Conservation (phyloP, 2,888 invertebrate species). For the Doris montereyensis region DNA sequence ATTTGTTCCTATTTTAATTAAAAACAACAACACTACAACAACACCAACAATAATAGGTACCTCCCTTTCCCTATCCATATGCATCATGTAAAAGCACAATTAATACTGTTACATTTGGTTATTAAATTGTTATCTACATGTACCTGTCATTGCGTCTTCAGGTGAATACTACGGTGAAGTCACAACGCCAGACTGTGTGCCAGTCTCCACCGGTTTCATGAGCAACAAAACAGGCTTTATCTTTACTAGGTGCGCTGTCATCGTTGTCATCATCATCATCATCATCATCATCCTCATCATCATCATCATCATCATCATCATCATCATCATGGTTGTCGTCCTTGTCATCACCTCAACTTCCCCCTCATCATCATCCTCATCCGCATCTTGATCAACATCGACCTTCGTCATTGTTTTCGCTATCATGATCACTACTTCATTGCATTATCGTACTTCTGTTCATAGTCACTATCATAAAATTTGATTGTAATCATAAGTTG, state of each 20-base stretch:
- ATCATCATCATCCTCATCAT: neutral
- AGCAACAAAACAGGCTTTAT: conserved; percentile 50
- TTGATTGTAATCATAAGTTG: neutral
- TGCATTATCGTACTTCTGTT: neutral
- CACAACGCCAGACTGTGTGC: conserved; percentile 58
- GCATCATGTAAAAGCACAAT: too few relatives aligned
- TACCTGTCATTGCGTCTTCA: too few relatives aligned
- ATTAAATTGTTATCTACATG: too few relatives aligned
- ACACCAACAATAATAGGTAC: too few relatives aligned
- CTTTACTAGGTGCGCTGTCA: neutral
- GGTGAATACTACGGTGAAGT: conserved; percentile 45
- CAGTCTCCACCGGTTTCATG: conserved; percentile 51
- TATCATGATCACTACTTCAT: neutral
- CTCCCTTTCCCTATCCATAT: too few relatives aligned
- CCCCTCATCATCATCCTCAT: neutral
- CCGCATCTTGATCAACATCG: neutral
- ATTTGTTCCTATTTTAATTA: too few relatives aligned
- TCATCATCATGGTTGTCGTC: neutral
- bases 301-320: neutral
- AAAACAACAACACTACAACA: too few relatives aligned
- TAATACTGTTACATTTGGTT: too few relatives aligned
- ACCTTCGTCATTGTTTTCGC: neutral
- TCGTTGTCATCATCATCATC: neutral
- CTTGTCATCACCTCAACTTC: neutral
- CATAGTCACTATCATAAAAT: neutral